Base-by-base conservation (phyloP, 2,113 vertebrate species). In the Bos indicus region DNA sequence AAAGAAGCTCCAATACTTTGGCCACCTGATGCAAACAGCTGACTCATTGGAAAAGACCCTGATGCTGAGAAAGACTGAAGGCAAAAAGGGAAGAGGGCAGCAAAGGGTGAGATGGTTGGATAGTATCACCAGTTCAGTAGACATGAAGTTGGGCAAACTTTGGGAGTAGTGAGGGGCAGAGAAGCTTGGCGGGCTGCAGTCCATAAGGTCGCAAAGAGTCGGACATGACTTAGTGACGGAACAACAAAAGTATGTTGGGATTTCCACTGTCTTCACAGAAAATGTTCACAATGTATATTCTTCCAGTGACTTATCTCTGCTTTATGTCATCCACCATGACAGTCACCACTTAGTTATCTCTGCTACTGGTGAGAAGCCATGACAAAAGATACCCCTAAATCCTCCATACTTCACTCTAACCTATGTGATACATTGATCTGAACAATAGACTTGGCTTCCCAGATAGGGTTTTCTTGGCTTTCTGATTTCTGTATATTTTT, bases 201-300 rank as follows among this genome's bases (percentile, higher is more conserved):
- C 21, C 36, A 74, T 74, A 74, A 40, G 19, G 21, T 12, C 0
- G 1, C n/a, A 40, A 25, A 40, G 36, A 40, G 21, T 25, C 0
- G 0, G 36, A 40, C 36, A 6, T 6, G 67, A 74, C 36, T 74
- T 74, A 23, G 67, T 74, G n/a, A 74, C 36, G 0, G 36, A 74
- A 74, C 19, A 6, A 40, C 9, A 40, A 12, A 71, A 23, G 19
- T 36, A 74, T 74, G 36, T 25, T 40, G 67, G 36, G 21, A 74
- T 88, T 91, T 85, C 52, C 88, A 77, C 52, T 40, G 82, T 84
- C 91, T 85, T 97, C 80, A 90, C 28, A 85, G 57, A 82, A 96
- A 90, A 96, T 60, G 21, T 48, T 95, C 83, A 90, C 9, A 83
- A 33, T 81, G 8, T 28, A 7, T 21, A 67, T 77, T 74, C 23